These are phyloP conservation scores for Sebastes trivittatus DNA, from an alignment of 2,797 vertebrate genomes.

Conservation along the genomic window DNA sequence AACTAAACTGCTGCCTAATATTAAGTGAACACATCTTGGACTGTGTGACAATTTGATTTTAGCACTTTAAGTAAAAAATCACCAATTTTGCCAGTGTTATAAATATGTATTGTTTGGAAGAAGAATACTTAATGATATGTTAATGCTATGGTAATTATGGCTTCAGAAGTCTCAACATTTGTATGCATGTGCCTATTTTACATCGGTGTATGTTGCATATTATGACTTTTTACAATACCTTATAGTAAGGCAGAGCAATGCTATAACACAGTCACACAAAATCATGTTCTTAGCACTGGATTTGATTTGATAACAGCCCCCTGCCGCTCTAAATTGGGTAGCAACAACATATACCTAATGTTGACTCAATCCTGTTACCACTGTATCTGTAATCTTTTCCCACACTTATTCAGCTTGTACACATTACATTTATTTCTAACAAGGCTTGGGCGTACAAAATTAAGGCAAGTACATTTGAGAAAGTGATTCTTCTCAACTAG, in stretches of 20 bases:
- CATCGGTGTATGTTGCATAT: background rate
- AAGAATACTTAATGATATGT: background rate
- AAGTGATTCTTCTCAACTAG: constrained; percentile 58
- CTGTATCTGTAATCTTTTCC: constrained; percentile 52
- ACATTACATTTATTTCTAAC: constrained; percentile 51
- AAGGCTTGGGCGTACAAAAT: constrained; percentile 46
- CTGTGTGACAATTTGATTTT: background rate
- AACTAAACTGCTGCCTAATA: background rate
- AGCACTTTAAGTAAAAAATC: background rate
- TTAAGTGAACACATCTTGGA: background rate
- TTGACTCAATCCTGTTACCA: constrained; percentile 52
- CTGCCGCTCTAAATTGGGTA: constrained; percentile 14
- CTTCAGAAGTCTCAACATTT: background rate
- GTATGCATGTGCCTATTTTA: background rate
- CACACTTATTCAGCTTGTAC: constrained; percentile 52
- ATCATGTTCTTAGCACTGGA: background rate
- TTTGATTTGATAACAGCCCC: constrained; percentile 20
- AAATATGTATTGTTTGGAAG: background rate
- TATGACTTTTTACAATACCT: background rate
- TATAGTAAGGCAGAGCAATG: background rate
- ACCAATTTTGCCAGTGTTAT: background rate
- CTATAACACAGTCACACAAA: background rate
- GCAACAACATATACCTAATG: constrained; percentile 47
- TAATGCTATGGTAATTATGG: background rate
- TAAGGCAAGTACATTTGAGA: constrained; percentile 51